phyloP scores from a whole-genome alignment of 1,140 invertebrate species.

The Pygmarrhopalites habei region DNA sequence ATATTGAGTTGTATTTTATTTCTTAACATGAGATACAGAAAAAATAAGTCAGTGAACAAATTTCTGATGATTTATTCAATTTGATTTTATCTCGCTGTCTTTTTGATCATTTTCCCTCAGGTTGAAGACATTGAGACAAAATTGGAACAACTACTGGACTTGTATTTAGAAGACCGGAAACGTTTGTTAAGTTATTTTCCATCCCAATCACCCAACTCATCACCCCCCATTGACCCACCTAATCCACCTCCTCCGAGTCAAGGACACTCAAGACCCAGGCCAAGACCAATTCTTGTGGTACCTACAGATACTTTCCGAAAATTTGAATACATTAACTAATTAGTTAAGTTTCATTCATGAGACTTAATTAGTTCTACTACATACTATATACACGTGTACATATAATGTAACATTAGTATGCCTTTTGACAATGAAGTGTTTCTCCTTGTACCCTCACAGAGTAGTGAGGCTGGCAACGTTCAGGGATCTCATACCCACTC shows the following conservation, averaged over 20 bases:
- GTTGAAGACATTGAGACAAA: slow-evolving; percentile 90
- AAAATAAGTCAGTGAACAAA: too few relatives aligned
- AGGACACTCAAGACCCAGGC: slow-evolving; percentile 11
- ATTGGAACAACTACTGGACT: slow-evolving; percentile 83
- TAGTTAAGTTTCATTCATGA: not conserved
- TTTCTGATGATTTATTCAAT: too few relatives aligned
- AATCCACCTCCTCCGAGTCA: slow-evolving; percentile 8
- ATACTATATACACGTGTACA: not conserved
- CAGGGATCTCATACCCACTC: slow-evolving; percentile 16
- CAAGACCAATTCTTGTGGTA: slow-evolving; percentile 28
- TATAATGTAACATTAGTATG: not conserved
- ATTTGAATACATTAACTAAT: not conserved
- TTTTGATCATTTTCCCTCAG: slow-evolving; percentile 51
- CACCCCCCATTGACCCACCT: slow-evolving; percentile 15
- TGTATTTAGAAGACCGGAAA: slow-evolving; percentile 84
- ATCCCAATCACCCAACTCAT: slow-evolving; percentile 6
- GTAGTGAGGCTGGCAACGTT: slow-evolving; percentile 38
- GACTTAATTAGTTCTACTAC: not conserved
- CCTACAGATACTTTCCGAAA: not conserved
- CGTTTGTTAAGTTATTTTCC: slow-evolving; percentile 49
- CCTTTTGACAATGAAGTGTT: not conserved
- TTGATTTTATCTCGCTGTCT: too few relatives aligned
- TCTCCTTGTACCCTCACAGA: slow-evolving; percentile 26
- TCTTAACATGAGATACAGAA: too few relatives aligned
- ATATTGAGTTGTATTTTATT: too few relatives aligned